Evolutionary conservation across 23 tunicate genomes (phyloP), one percentile per base, ranked within the genome.

Genomic region (Clavelina lepadiformis): DNA sequence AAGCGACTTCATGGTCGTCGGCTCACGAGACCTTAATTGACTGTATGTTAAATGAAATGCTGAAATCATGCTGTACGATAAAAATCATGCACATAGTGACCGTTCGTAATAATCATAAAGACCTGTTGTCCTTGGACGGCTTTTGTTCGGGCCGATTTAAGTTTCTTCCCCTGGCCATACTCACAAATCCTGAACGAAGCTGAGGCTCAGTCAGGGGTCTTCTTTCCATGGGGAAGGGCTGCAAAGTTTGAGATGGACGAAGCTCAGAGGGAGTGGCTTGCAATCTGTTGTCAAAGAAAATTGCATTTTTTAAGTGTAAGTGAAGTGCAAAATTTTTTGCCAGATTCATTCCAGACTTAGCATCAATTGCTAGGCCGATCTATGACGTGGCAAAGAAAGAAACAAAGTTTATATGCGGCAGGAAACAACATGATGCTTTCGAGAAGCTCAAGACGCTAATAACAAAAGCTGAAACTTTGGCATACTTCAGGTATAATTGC

Each of bases 271-370:
- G n/a, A n/a, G n/a, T n/a, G n/a, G n/a, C n/a, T n/a, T n/a, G n/a
- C n/a, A n/a, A n/a, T n/a, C n/a, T n/a, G n/a, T n/a, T n/a, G n/a
- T n/a, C n/a, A n/a, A n/a, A n/a, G n/a, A n/a, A n/a, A n/a, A n/a
- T n/a, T n/a, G n/a, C n/a, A n/a, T n/a, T n/a, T n/a, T n/a, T n/a
- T n/a, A n/a, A 52, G 13, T 53, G 63, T 26, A 3, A 69, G 32
- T 53, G 75, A 53, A 69, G 75, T 47, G 6, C 18, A 46, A 31
- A 31, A 26, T 19, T 54, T 69, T 31, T 15, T 69, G 75, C 63
- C n/a, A 69, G 49, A 34, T 69, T 69, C 33, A 52, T 69, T 33
- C 46, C 75, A 15, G 63, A 69, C 28, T 35, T 69, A 19, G 75
- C 63, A n/a, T 37, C 75, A 15, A 29, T 69, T 15, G 63, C 75